Evolutionary conservation across 2,888 invertebrate genomes (phyloP).

Genomic region (Drosophila anomalipes): DNA sequence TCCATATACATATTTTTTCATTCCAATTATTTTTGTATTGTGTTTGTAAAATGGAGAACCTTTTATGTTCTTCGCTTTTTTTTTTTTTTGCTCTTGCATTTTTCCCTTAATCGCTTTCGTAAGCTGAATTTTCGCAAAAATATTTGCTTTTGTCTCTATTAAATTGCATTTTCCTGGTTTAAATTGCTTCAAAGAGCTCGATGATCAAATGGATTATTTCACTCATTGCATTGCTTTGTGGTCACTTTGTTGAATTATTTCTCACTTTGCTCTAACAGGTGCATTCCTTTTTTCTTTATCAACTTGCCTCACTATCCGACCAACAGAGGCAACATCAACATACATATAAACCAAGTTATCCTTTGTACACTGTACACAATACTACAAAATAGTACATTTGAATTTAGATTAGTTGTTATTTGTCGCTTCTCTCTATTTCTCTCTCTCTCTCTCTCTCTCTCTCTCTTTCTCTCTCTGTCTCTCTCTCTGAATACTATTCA

Average conservation of each 20-base stretch:
- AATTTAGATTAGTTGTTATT: not conserved
- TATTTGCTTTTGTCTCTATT: not conserved
- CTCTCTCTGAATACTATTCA: not conserved
- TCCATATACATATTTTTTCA: not conserved
- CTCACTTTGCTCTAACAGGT: not conserved
- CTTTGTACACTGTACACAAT: not conserved
- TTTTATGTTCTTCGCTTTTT: not conserved
- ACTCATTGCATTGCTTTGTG: not conserved
- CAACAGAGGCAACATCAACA: not conserved
- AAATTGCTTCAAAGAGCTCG: not conserved
- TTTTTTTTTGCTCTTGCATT: not conserved
- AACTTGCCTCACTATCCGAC: not conserved
- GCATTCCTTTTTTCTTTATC: not conserved
- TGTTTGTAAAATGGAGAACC: not conserved
- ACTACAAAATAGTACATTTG: not conserved
- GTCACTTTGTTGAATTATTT: not conserved
- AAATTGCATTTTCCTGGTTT: not conserved
- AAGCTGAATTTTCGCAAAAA: not conserved
- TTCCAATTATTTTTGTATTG: not conserved
- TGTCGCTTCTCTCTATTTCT: not conserved
- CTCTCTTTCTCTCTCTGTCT: not conserved
- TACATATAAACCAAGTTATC: not conserved
- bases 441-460: not conserved
- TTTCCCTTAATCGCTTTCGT: not conserved
- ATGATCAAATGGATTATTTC: not conserved